Percentiles rank a stretch among this genome's conserved stretches.
phyloP scores from a whole-genome alignment of 2,113 vertebrate species.

The Peromyscus californicus region DNA sequence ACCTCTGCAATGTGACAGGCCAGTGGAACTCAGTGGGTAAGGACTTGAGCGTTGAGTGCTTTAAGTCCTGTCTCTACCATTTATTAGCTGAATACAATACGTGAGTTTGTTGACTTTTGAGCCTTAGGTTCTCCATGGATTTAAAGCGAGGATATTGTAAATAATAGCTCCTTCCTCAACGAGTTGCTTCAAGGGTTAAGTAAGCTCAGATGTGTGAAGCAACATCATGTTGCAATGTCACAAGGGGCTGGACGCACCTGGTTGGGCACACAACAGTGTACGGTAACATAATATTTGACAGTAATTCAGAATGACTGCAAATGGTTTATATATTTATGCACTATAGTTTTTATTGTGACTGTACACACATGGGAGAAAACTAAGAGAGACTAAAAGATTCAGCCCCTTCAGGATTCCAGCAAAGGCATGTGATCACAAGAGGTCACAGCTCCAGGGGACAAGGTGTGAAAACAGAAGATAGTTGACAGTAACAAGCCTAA shows the following conservation, averaged over 20 bases:
- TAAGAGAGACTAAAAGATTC: not conserved
- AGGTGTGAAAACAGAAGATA: not conserved
- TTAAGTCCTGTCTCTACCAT: not conserved
- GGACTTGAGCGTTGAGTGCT: not conserved
- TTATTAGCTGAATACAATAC: not conserved
- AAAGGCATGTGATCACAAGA: not conserved
- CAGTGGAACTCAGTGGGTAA: not conserved
- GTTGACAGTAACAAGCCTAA: not conserved
- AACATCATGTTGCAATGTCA: not conserved
- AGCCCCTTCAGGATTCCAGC: no score
- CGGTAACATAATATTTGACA: not conserved
- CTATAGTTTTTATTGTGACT: not conserved
- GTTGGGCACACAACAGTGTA: not conserved
- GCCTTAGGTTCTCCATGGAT: not conserved
- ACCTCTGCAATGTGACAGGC: not conserved
- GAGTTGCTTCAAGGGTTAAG: not conserved
- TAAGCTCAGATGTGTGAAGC: not conserved
- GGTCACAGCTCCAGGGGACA: not conserved
- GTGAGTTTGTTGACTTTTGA: not conserved
- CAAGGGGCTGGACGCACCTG: not conserved
- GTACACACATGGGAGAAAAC: not conserved
- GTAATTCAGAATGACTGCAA: not conserved
- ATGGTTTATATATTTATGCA: not conserved
- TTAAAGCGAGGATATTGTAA: not conserved
- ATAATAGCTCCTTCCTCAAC: not conserved